A percentile compares a stretch with the other conserved stretches of the same genome.
Conservation (phyloP, 92 coral and sea anemone genomes). For the Siderastrea siderea region DNA sequence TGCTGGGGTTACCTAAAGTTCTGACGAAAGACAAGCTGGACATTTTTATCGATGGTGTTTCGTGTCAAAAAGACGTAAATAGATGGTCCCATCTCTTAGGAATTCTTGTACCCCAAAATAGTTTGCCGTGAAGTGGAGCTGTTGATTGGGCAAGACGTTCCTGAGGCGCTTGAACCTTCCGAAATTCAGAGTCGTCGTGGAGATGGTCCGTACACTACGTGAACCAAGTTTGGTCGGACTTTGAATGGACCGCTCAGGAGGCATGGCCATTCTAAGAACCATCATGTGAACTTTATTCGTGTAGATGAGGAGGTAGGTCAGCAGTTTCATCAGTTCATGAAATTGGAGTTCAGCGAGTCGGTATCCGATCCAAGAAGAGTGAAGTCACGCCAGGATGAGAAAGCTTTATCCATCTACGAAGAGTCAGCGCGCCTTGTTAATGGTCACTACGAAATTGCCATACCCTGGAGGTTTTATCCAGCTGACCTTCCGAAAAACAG, state of each 20-base stretch:
- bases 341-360: slow-evolving; percentile 71
- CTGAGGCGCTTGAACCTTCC: slow-evolving; percentile 62
- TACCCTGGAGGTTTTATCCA: slow-evolving; percentile 55
- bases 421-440: slow-evolving; percentile 26
- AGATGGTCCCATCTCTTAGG: slow-evolving; percentile 74
- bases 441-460: slow-evolving; percentile 68
- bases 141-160: slow-evolving; percentile 70
- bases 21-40: slow-evolving; percentile 46
- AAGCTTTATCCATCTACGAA: slow-evolving; percentile 42
- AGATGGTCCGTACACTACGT: slow-evolving; percentile 65
- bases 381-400: slow-evolving; percentile 59
- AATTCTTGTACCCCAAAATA: slow-evolving; percentile 44
- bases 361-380: slow-evolving; percentile 5
- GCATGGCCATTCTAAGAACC: neutral
- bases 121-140: slow-evolving; percentile 56
- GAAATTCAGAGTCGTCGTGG: slow-evolving; percentile 40
- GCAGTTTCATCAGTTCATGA: slow-evolving; percentile 57
- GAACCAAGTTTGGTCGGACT: slow-evolving; percentile 75
- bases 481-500: slow-evolving; percentile 67
- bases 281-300: slow-evolving; percentile 32
- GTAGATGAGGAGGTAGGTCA: slow-evolving; percentile 26
- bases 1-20: slow-evolving; percentile 66
- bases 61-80: slow-evolving; percentile 74
- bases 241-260: slow-evolving; percentile 76
- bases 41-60: slow-evolving; percentile 40